Conservation (phyloP, 2,797 vertebrate species). For the Sebastolobus alascanus region DNA sequence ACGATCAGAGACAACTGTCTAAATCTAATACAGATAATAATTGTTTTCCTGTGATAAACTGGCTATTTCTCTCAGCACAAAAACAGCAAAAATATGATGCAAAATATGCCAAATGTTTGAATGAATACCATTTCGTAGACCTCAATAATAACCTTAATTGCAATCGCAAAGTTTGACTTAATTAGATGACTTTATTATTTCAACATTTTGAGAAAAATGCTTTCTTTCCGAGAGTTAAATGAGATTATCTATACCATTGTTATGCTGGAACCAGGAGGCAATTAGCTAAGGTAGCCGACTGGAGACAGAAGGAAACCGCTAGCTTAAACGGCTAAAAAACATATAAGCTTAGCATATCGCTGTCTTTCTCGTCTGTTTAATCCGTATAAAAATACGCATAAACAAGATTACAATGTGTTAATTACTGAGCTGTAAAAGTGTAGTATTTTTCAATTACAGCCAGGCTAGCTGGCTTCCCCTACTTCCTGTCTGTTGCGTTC, state of each 20-base stretch:
- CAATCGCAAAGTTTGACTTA: background rate
- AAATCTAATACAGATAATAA: constrained; percentile 15
- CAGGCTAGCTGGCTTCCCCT: background rate
- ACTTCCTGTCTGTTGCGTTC: background rate
- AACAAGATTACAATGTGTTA: too few relatives aligned
- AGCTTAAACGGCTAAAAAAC: background rate
- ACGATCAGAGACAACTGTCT: constrained; percentile 3
- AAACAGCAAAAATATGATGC: background rate
- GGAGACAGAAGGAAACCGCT: background rate
- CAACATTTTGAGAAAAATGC: background rate
- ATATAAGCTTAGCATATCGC: background rate
- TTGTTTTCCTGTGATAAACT: background rate
- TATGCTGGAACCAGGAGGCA: background rate
- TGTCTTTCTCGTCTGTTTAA: background rate
- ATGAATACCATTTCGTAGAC: background rate
- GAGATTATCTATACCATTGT: background rate
- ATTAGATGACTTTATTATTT: background rate
- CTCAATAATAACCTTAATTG: background rate
- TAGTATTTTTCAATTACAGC: too few relatives aligned
- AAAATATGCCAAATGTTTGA: background rate
- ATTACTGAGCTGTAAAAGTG: background rate
- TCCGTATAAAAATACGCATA: too few relatives aligned
- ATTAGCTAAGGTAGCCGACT: background rate
- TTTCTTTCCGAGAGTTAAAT: background rate
- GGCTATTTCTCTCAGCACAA: background rate